Conservation (phyloP, 2,113 vertebrate species). For the Cyprinodon brontotheroides region DNA sequence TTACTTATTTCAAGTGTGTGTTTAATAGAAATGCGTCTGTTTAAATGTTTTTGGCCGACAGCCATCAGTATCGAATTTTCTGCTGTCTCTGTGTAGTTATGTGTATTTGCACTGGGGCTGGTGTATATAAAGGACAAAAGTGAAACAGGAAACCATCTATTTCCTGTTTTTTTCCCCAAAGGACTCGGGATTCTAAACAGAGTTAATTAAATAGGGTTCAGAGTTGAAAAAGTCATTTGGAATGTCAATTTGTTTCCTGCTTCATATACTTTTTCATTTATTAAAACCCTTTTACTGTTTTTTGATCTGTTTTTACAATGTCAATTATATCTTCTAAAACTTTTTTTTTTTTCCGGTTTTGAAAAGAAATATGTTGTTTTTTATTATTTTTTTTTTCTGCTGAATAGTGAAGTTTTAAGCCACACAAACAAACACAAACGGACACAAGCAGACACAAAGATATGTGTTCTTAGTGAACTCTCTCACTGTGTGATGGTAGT, state of each 20-base stretch:
- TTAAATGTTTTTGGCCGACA: slow-evolving; percentile 22
- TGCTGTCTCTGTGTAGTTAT: slow-evolving; percentile 14
- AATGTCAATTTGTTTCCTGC: slow-evolving; percentile 30
- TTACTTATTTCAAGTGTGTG: slow-evolving; percentile 19
- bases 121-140: slow-evolving; percentile 51
- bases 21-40: slow-evolving; percentile 25
- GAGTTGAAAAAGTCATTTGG: slow-evolving; percentile 67
- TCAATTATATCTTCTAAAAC: background rate
- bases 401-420: slow-evolving; percentile 11
- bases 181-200: slow-evolving; percentile 72
- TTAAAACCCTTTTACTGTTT: slow-evolving; percentile 30
- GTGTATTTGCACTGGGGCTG: slow-evolving; percentile 38
- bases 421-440: slow-evolving; percentile 3
- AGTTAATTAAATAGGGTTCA: slow-evolving; percentile 73
- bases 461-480: slow-evolving; percentile 23
- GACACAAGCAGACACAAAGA: slow-evolving; percentile 7
- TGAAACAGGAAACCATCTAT: slow-evolving; percentile 70
- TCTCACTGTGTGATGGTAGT: slow-evolving; percentile 51
- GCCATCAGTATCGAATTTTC: slow-evolving; percentile 15
- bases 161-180: slow-evolving; percentile 69
- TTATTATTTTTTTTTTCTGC: background rate
- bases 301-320: slow-evolving; percentile 3
- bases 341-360: background rate
- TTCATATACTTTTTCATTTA: background rate
- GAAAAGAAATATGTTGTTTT: background rate